Base-by-base conservation (phyloP, 1,140 invertebrate genomes). In the Trachymyrmex cornetzi region DNA sequence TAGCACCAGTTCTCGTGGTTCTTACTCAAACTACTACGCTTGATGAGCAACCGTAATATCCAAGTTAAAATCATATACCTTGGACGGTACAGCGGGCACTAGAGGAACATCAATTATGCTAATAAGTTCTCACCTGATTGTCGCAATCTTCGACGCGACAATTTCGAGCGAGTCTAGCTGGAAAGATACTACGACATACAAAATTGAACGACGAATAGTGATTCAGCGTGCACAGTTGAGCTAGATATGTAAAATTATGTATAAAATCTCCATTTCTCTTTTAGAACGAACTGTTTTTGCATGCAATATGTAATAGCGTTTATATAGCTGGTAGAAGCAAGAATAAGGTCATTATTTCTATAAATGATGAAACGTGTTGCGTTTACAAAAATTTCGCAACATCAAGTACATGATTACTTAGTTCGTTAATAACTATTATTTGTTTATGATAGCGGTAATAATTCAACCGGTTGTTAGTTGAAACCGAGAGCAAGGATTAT, bases 11-110 rank as follows among this genome's bases (percentile, higher is more conserved):
- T 57, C 55, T 75, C 27, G 53, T 67, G 85, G 59, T 89, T 88
- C 80, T 91, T 89, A 86, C 90, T 91, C 67, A 89, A 89, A 89
- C 87, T 91, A 80, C 79, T 84, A 86, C 74, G 85, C 67, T 80
- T 89, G 85, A 92, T 88, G 91, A 88, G 72, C 77, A 66, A 71
- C 74, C 79, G 30, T 30, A 77, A 24, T 77, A 85, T 86, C 61
- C 71, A 80, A 81, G 67, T 71, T 84, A 74, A 91, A 88, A 93
- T 86, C 77, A 27, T 72, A 53, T 27, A 57, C 16, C 27, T 19
- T 53, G n/a, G 50, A 57, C 14, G 59, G 44, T 22, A 22, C 50
- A 53, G 30, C 67, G 14, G 24, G 38, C 44, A 22, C 50, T 48
- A 27, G 14, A n/a, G 74, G 14, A 44, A 85, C 16, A n/a, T 19